Conservation (phyloP, 2,797 vertebrate species). For the Onychomys arenicola region DNA sequence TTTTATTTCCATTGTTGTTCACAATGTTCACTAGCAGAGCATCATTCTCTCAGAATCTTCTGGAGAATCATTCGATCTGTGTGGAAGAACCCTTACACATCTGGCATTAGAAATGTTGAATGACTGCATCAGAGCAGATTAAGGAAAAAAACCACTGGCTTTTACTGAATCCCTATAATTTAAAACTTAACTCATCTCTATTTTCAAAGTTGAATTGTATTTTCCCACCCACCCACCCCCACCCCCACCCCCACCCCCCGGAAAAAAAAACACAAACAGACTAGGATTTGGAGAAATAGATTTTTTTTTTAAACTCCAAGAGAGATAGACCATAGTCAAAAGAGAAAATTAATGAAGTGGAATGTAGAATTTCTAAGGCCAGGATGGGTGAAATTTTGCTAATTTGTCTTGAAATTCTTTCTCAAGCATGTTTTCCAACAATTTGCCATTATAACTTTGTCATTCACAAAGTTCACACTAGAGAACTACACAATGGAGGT, state of each 20-base stretch:
- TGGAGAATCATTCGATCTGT: background rate
- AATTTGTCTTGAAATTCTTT: background rate
- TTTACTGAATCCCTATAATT: conserved; percentile 2
- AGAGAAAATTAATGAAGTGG: background rate
- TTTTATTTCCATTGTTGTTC: conserved; percentile 30
- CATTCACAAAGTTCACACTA: background rate
- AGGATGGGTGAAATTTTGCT: background rate
- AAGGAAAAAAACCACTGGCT: background rate
- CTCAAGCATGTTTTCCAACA: background rate
- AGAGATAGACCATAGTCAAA: background rate
- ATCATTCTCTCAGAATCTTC: background rate
- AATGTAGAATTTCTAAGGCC: conserved; percentile 21
- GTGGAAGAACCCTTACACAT: background rate
- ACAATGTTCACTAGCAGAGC: conserved; percentile 14
- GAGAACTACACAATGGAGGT: background rate
- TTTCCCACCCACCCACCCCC: no score
- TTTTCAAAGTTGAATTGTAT: conserved; percentile 16
- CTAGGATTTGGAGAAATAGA: background rate
- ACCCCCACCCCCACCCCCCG: no score
- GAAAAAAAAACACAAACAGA: background rate
- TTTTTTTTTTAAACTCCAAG: background rate
- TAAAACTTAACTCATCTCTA: background rate
- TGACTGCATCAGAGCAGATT: background rate
- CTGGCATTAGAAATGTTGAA: conserved; percentile 19
- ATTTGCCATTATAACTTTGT: background rate